These are phyloP conservation scores for Lepidothrix coronata DNA, from an alignment of 2,113 vertebrate genomes.

Conservation along the genomic window DNA sequence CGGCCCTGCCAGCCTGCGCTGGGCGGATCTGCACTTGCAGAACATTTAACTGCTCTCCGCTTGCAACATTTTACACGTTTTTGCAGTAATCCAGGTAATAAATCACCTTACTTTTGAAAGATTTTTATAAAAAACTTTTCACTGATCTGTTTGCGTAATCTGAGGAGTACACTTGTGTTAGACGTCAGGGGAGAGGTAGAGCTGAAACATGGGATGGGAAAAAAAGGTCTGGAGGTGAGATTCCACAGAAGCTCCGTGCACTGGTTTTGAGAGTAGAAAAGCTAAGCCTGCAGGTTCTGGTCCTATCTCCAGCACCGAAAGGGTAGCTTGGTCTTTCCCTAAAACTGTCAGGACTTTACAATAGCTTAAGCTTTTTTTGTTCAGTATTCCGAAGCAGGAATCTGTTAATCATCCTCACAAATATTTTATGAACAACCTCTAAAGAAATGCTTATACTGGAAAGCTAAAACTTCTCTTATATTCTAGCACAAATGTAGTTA, in stretches of 20 bases:
- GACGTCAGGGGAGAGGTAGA: not conserved
- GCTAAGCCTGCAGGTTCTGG: not conserved
- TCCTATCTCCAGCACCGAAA: not conserved
- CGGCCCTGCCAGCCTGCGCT: not conserved
- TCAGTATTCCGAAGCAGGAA: not conserved
- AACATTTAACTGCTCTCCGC: not conserved
- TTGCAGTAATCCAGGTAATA: not conserved
- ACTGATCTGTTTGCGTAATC: not conserved
- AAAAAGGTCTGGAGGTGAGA: not conserved
- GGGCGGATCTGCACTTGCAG: fast-evolving
- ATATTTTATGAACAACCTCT: not conserved
- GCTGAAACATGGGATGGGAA: not conserved
- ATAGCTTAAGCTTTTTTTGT: not conserved
- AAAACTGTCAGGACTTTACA: not conserved
- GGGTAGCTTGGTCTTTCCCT: not conserved
- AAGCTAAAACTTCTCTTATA: not conserved
- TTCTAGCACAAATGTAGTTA: not conserved
- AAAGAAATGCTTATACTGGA: not conserved
- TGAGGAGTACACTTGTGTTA: not conserved
- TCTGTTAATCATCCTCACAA: not conserved
- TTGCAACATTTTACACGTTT: not conserved
- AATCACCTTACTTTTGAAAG: too few relatives aligned
- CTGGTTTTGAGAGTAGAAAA: not conserved
- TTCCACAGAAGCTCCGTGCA: fast-evolving
- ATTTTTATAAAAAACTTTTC: not conserved